phyloP scores from a whole-genome alignment of 2,888 invertebrate genomes.

The Endomychus coccineus region DNA sequence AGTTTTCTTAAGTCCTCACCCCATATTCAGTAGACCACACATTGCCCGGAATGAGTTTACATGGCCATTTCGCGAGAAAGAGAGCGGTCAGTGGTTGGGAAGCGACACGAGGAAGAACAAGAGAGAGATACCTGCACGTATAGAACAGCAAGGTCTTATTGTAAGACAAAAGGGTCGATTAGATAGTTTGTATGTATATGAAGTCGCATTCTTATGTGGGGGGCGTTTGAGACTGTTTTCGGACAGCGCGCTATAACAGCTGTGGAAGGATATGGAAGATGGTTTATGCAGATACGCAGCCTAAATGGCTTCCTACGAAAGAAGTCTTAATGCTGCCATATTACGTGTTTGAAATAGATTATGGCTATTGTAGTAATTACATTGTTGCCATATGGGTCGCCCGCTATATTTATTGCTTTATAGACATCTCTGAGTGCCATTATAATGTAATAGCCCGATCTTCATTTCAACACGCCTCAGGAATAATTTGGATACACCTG shows the following conservation, averaged over 20 bases:
- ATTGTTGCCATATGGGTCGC: conserved; percentile 39
- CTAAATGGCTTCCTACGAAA: conserved; percentile 41
- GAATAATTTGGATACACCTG: conserved; percentile 16
- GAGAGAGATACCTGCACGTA: too few species aligned
- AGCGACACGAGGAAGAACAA: too few species aligned
- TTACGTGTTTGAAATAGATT: conserved; percentile 46
- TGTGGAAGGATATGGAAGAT: conserved; percentile 38
- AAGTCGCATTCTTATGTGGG: conserved; percentile 27
- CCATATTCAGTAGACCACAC: too few species aligned
- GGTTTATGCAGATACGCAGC: conserved; percentile 41
- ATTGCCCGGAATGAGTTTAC: too few species aligned
- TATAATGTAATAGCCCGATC: conserved; percentile 31
- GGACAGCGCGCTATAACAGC: conserved; percentile 35
- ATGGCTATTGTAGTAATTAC: conserved; percentile 44
- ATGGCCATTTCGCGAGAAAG: too few species aligned
- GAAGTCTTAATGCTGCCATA: conserved; percentile 45
- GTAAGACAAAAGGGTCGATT: conserved; percentile 40
- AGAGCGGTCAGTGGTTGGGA: too few species aligned
- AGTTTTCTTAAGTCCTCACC: too few species aligned
- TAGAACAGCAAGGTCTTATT: too few species aligned
- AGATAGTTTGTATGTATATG: conserved; percentile 42
- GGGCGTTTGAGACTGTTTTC: conserved; percentile 31
- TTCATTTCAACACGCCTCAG: conserved; percentile 17
- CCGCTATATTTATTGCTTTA: conserved; percentile 25
- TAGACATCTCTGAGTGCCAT: conserved; percentile 36